These are phyloP conservation scores for Rutilus rutilus DNA, from an alignment of 2,113 vertebrate species.

Conservation along the genomic window DNA sequence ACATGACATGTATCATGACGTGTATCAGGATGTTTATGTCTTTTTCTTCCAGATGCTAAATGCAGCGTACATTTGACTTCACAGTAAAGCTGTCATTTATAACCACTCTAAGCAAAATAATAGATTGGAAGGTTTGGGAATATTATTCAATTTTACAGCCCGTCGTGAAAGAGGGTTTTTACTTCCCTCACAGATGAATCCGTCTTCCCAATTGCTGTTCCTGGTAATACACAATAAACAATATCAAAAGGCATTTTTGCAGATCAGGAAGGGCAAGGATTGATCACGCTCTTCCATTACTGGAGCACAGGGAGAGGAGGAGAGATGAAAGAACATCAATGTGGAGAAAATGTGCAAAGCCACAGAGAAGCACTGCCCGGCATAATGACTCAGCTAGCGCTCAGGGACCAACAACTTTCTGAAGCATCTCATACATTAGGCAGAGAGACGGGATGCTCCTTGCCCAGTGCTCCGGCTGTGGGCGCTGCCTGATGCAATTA, in stretches of 20 bases:
- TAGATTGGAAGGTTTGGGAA: constrained; percentile 29
- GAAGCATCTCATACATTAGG: constrained; percentile 46
- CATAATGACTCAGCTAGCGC: constrained; percentile 43
- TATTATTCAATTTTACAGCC: constrained; percentile 38
- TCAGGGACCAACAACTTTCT: constrained; percentile 43
- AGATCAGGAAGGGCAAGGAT: constrained; percentile 13
- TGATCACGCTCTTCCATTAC: constrained; percentile 44
- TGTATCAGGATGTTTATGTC: not conserved
- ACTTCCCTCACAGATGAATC: constrained; percentile 13
- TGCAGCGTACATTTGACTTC: not conserved
- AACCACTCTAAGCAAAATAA: constrained; percentile 3
- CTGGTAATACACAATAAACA: constrained; percentile 36
- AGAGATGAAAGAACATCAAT: constrained; percentile 46
- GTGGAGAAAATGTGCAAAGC: constrained; percentile 36
- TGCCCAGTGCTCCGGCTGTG: constrained; percentile 35
- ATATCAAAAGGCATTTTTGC: constrained; percentile 42
- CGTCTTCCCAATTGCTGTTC: constrained; percentile 15
- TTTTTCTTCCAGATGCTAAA: not conserved
- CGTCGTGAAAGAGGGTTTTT: not conserved
- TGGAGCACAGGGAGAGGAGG: constrained; percentile 13
- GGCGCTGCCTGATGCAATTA: constrained; percentile 44
- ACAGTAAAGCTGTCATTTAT: constrained; percentile 24
- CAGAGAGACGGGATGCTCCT: constrained; percentile 18
- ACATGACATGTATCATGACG: not conserved
- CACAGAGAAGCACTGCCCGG: constrained; percentile 46